Evolutionary conservation across 1,140 invertebrate species (phyloP).

Genomic region (Pseudomyrmex cubaensis): DNA sequence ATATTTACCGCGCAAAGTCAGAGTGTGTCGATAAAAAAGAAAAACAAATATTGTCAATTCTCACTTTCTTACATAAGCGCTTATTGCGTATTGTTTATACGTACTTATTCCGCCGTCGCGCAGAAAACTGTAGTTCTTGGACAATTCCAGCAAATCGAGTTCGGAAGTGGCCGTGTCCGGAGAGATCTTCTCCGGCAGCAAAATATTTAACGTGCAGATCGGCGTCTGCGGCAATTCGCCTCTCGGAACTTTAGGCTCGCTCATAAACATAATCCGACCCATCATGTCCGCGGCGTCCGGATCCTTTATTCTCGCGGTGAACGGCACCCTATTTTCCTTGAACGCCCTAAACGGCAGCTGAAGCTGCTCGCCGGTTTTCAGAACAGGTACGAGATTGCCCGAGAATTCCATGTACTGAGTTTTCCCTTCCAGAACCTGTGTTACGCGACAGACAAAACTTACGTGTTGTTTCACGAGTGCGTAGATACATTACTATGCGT

Average conservation of each 20-base stretch:
- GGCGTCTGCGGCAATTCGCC: constrained; percentile 94
- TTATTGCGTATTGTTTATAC: constrained; percentile 54
- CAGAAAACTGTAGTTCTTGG: constrained; percentile 89
- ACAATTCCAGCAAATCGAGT: constrained; percentile 88
- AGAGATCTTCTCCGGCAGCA: constrained; percentile 91
- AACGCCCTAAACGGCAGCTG: constrained; percentile 95
- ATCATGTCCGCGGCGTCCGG: constrained; percentile 88
- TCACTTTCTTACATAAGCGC: constrained; percentile 1
- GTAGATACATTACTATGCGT: neutral
- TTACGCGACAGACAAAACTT: constrained; percentile 7
- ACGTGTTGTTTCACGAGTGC: neutral
- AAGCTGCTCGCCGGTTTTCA: constrained; percentile 97
- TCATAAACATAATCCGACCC: constrained; percentile 97
- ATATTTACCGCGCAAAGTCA: constrained; percentile 15
- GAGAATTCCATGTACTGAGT: constrained; percentile 97
- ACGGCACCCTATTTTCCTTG: constrained; percentile 97
- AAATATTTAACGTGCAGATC: constrained; percentile 96
- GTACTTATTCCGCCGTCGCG: constrained; percentile 86
- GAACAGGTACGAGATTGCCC: constrained; percentile 97
- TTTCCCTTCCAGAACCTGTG: constrained; percentile 93
- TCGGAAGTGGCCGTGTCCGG: constrained; percentile 90
- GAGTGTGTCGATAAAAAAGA: neutral
- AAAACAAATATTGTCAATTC: neutral
- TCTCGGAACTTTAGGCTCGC: constrained; percentile 94
- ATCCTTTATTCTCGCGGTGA: constrained; percentile 94